Conservation (phyloP, 2,797 vertebrate genomes). For the Enteromius afrohamiltoni region DNA sequence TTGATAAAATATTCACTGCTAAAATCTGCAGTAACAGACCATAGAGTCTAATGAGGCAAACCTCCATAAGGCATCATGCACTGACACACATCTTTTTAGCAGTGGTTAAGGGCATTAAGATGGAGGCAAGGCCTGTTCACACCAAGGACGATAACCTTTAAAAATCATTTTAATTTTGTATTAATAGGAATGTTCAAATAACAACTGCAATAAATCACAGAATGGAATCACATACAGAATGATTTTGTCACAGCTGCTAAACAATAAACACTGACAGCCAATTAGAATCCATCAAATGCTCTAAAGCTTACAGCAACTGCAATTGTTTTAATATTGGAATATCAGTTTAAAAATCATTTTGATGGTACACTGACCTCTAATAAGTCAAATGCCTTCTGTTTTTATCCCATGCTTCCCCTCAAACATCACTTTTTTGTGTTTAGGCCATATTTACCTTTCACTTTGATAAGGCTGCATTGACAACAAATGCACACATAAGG, state of each 20-base stretch:
- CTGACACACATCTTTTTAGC: not conserved
- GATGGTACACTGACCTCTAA: not conserved
- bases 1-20: conserved; percentile 18
- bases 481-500: no score
- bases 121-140: not conserved
- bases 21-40: not conserved
- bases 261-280: not conserved
- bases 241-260: not conserved
- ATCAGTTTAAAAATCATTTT: not conserved
- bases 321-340: not conserved
- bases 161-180: not conserved
- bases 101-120: not conserved
- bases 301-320: not conserved
- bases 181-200: not conserved
- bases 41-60: conserved; percentile 10
- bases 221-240: not conserved
- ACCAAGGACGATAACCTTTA: not conserved
- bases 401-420: not conserved
- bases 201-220: not conserved
- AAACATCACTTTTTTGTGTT: no score
- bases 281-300: not conserved
- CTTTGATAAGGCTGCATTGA: no score
- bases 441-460: no score
- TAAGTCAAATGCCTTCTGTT: not conserved
- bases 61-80: conserved; percentile 14